Evolutionary conservation across 2,888 invertebrate genomes (phyloP).

Genomic region (Andrena praecox): DNA sequence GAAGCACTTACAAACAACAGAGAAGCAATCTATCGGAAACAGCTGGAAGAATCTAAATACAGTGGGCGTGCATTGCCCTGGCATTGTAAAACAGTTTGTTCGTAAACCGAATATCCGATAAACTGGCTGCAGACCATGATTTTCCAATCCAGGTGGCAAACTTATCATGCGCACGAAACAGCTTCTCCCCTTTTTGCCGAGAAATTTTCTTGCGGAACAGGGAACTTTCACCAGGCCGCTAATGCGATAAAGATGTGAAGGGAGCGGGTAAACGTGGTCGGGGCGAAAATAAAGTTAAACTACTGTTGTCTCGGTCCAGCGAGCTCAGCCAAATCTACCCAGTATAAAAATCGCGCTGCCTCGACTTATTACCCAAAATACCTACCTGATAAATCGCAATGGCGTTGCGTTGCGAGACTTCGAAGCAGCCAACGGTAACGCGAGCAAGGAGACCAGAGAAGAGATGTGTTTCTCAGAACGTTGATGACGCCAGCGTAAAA

Average conservation of each 20-base stretch:
- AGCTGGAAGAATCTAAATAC: not conserved
- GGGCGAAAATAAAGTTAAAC: slow-evolving; percentile 30
- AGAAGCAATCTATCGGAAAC: not conserved
- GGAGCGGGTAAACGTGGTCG: slow-evolving; percentile 2
- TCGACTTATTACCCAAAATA: not conserved
- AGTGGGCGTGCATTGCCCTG: not conserved
- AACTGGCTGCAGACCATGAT: slow-evolving; percentile 13
- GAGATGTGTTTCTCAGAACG: not conserved
- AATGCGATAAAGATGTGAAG: slow-evolving; percentile 47
- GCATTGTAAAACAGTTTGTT: slow-evolving; percentile 13
- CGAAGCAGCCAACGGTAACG: not conserved
- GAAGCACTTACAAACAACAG: not conserved
- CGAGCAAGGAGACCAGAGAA: not conserved
- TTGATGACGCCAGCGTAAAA: not conserved
- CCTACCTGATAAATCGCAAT: not conserved
- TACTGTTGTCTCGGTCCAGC: not conserved
- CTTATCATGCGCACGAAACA: slow-evolving; percentile 10
- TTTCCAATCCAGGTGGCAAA: slow-evolving; percentile 14
- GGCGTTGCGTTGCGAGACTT: too few relatives aligned
- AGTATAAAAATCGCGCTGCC: not conserved
- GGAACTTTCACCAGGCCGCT: slow-evolving; percentile 22
- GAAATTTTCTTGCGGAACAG: slow-evolving; percentile 17
- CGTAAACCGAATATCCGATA: slow-evolving; percentile 15
- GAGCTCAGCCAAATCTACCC: not conserved
- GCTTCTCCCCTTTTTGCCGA: not conserved